Base-by-base conservation (phyloP, 1,140 invertebrate genomes). In the Aradophagus sp. region DNA sequence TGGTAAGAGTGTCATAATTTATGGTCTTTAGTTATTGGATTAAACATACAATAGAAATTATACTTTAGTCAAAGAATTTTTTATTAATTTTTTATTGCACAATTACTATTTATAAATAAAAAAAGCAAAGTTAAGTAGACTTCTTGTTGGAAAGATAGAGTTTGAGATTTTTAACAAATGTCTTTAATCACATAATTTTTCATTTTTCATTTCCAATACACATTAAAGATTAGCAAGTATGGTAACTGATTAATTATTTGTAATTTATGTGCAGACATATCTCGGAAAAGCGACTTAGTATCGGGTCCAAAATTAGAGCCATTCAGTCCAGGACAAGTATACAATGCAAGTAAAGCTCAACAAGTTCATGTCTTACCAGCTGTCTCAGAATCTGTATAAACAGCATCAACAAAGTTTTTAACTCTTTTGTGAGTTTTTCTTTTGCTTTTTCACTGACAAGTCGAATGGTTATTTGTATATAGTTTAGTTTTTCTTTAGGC, bases 251-350 rank as follows among this genome's bases (percentile, higher is more conserved):
- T 23, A 23, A 4, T 5, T 4, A 8, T 4, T 4, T 35, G 3
- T 35, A 2, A 15, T 13, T 2, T 16, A 15, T 35, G 14, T 35
- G 13, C 35, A 77, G 73, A 76, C 59, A 39, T 70, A 53, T 71
- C 58, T 58, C 74, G 81, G 47, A 84, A 84, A 65, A 80, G 72
- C 61, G 83, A 85, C 17, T 44, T 83, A 76, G 69, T 65, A 44
- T 74, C 79, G 34, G 84, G 85, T 77, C 92, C 93, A 16, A 88
- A 92, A 73, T 83, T 95, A 26, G 92, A 95, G 76, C 93, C 93
- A 10, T 96, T 96, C 84, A 91, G 91, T 79, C 89, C 92, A 2
- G 94, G 94, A 5, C 94, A 96, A 84, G 92, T 97, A 5, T 96
- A 95, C 84, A 95, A 95, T 84, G 91, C 90, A 42, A 95, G 93